Evolutionary conservation across 2,113 vertebrate genomes (phyloP), one percentile per base, ranked within the genome.

Genomic region (Urocynchramus pylzowi): DNA sequence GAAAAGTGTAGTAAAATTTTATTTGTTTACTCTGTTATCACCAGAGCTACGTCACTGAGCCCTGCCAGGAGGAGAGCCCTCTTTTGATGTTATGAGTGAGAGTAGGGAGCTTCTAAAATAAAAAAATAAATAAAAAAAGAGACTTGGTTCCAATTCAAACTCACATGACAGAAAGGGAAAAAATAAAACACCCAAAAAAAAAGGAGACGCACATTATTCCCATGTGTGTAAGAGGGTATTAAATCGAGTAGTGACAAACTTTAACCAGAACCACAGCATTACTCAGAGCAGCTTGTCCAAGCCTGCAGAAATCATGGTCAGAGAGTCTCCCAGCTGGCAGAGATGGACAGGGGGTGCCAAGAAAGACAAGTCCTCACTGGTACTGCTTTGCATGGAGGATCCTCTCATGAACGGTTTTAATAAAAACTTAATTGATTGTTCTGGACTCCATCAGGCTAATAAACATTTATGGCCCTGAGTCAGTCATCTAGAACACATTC

Each of bases 391-490:
- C 35, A 49, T 16, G 14, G 65, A 93, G 37, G 49, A 92, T 89
- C 37, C 28, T 92, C 45, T 92, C 79, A 50, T 49, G 53, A 90
- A 92, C 50, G 28, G 64, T 81, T 96, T 96, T 79, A 92, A 92
- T 91, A 91, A 89, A 96, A 69, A 57, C 71, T 81, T 83, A 88
- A 92, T 84, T 84, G 85, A 92, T 96, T 95, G 73, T 84, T 87
- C 89, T 96, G 85, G 73, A 96, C 64, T 75, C 80, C 21, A 20
- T 64, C 52, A 81, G 60, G 49, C 57, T 88, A 89, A 86, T 94
- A 94, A 93, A 78, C 6, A 1, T 95, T 96, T 95, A 94, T 90
- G 65, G 41, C 41, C 52, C 60, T 93, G 90, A 93, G 47, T 94
- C 85, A 94, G 68, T 74, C 85, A 70, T 81, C 90, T 80, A 96